These are phyloP conservation scores for Carpatolechia fugitivella DNA, from an alignment of 2,888 invertebrate genomes.

Conservation along the genomic window DNA sequence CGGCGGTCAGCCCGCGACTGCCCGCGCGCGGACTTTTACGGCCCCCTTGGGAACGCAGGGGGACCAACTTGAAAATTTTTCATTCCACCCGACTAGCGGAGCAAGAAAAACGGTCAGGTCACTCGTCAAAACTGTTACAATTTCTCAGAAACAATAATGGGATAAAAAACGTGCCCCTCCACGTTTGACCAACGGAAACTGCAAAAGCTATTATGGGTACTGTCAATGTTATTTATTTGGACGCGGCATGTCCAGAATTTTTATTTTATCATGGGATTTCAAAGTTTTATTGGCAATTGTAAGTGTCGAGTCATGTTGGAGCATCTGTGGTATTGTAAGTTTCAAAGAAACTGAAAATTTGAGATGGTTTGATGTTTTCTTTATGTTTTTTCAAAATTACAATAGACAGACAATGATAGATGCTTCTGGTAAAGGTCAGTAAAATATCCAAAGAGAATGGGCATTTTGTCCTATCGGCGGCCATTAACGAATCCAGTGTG, in stretches of 20 bases:
- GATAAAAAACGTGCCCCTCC: conserved; percentile 58
- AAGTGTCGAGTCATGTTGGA: conserved; percentile 39
- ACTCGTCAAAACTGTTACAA: conserved; percentile 79
- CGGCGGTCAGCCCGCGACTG: conserved; percentile 62
- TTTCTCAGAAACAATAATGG: conserved; percentile 79
- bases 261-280: conserved; percentile 72
- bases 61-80: conserved; percentile 78
- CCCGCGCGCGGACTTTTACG: conserved; percentile 72
- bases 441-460: too few relatives aligned
- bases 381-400: too few relatives aligned
- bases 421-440: too few relatives aligned
- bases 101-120: conserved; percentile 75
- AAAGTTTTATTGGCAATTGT: conserved; percentile 60
- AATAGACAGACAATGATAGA: too few relatives aligned
- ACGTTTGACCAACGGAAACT: conserved; percentile 55
- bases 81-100: conserved; percentile 66
- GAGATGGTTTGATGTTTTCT: too few relatives aligned
- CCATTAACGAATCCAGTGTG: too few relatives aligned
- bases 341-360: neutral
- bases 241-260: conserved; percentile 70
- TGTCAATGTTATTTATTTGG: conserved; percentile 79
- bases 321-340: neutral
- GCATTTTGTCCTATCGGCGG: too few relatives aligned
- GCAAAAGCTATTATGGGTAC: conserved; percentile 58
- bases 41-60: conserved; percentile 68